Base-by-base conservation (phyloP, 2,797 vertebrate species). In the Pangasius macronema region DNA sequence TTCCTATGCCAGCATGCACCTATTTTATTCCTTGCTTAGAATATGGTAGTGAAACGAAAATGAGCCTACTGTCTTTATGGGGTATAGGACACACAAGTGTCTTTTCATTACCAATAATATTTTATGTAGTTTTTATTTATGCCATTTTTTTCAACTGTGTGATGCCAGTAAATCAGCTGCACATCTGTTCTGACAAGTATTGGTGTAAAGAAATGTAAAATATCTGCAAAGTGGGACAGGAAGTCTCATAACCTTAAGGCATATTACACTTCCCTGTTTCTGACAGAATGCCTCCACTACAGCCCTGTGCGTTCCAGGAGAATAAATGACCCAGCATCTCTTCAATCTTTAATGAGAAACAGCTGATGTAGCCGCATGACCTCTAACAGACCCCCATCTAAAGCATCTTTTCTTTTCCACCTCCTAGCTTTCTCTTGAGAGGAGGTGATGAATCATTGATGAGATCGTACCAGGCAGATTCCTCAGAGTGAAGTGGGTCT, bases 321-420 rank as follows among this genome's bases (percentile, higher is more conserved):
- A 79, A 87, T 57, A 81, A 89, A 83, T 84, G 77, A 85, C 73
- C 83, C 73, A 82, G 82, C 59, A 18, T 86, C 91, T 89, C 88
- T 90, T 91, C 90, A 91, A 91, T 85, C 90, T 92, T 92, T 88
- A 84, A 63, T 92, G 90, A 94, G 91, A 88, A 85, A 81, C 90
- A 88, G 88, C 87, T 90, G 90, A 91, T 85, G 90, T 87, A 91
- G 88, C 89, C 87, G 73, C 76, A 77, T 76, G 75, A 68, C 46
- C 70, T 70, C 59, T 27, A 72, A 42, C 76, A 87, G 55, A 67
- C 89, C 73, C 42, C 77, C 14, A 79, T 57, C 18, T 85, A 86
- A 75, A 82, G 79, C 86, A 46, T 76, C 84, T 88, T 90, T 89
- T 75, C 82, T 68, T 88, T 87, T 84, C 92, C 77, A 86, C 87